Base-by-base conservation (phyloP, 2,113 vertebrate genomes). In the Cisticola juncidis region DNA sequence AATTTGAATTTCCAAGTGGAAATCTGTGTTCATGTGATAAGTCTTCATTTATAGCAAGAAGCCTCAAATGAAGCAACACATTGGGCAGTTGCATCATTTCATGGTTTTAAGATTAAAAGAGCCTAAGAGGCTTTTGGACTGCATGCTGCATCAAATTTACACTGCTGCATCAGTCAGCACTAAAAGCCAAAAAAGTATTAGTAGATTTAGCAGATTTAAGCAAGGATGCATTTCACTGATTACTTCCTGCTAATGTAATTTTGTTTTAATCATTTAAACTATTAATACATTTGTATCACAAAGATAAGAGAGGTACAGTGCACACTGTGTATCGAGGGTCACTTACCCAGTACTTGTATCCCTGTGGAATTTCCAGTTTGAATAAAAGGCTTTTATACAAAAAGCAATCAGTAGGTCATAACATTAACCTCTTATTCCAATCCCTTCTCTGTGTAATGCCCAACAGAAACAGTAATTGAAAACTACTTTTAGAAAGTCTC, bases 201-300 rank as follows among this genome's bases (percentile, higher is more conserved):
- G 91, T 74, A 95, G 95, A 56, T 83, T 95, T 95, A 96, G 80
- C 85, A 97, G 96, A 94, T 94, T 96, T 96, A 92, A 86, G 86
- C 15, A 6, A 77, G 94, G 92, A 88, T 97, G 88, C 91, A 96
- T 96, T 97, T 97, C 95, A 94, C 94, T 97, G 94, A 97, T 97
- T 94, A 89, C 94, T 97, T 96, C 86, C 73, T 92, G 68, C 80
- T 95, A 95, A 97, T 74, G 73, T 95, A 89, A 92, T 92, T 91
- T 88, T 91, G 69, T 23, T 92, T 93, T 94, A 93, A 96, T 96
- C 74, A 83, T 71, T 83, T 76, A 64, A 96, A 95, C 81, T 79
- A 70, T 94, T 80, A 89, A 84, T 44, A 66, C 35, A 76, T 48
- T 65, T 56, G 26, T 33, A 66, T 40, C 82, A 92, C 6, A 0